A percentile compares a stretch with the other conserved stretches of the same genome.
These are phyloP conservation scores for Hippocampus mohnikei DNA, from an alignment of 2,113 vertebrate species.

Conservation along the genomic window DNA sequence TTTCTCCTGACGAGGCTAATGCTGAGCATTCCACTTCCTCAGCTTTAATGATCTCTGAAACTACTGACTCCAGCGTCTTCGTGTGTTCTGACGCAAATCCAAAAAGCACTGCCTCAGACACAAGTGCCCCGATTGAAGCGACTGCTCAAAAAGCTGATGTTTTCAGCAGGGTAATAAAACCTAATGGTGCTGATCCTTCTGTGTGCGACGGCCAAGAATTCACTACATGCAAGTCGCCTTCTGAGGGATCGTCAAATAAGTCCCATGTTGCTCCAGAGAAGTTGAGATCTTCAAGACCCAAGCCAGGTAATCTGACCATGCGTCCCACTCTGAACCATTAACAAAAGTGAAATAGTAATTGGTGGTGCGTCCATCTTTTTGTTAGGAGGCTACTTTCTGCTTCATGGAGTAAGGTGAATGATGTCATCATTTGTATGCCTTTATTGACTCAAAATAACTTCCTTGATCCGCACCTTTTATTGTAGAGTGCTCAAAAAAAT, in stretches of 20 bases:
- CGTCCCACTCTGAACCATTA: background rate
- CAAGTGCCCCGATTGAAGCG: slow-evolving; percentile 14
- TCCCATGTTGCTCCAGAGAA: slow-evolving; percentile 7
- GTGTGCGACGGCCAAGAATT: background rate
- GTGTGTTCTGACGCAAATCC: slow-evolving; percentile 12
- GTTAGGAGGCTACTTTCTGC: background rate
- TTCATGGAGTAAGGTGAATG: too few species aligned
- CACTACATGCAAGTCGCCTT: slow-evolving; percentile 7
- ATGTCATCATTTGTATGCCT: too few species aligned
- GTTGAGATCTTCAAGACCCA: slow-evolving; percentile 22
- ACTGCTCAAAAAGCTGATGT: slow-evolving; percentile 8
- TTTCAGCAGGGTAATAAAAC: slow-evolving; percentile 9
- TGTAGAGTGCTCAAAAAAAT: too few species aligned
- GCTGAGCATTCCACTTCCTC: background rate
- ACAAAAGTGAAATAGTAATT: background rate
- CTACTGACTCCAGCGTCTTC: slow-evolving; percentile 14
- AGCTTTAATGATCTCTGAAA: background rate
- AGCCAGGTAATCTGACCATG: slow-evolving; percentile 38
- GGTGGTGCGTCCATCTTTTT: background rate
- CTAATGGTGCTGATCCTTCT: slow-evolving; percentile 17
- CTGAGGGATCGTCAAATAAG: slow-evolving; percentile 20
- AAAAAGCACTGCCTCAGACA: slow-evolving; percentile 38
- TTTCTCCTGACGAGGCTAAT: background rate
- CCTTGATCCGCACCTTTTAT: too few species aligned
- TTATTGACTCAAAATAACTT: too few species aligned